Conservation (phyloP, 2,113 vertebrate species). For the Candoia aspera region DNA sequence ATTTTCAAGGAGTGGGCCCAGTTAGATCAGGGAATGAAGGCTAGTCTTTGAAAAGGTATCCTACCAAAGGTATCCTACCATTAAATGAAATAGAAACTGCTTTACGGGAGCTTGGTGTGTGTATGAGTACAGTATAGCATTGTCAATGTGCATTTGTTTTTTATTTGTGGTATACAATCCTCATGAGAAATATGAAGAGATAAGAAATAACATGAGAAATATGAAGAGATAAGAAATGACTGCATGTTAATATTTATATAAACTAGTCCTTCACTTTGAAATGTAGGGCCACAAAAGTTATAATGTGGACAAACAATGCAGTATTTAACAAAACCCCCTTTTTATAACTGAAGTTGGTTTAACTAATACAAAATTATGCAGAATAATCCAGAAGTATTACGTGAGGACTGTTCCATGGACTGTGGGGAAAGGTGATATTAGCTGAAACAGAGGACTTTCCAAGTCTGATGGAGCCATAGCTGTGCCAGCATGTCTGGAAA, state of each 20-base stretch:
- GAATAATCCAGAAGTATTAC: neutral
- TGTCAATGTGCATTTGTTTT: neutral
- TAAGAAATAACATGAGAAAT: neutral
- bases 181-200: neutral
- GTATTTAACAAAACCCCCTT: neutral
- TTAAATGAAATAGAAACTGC: neutral
- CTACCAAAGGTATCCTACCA: neutral
- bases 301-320: neutral
- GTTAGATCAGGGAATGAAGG: neutral
- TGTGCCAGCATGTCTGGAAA: neutral
- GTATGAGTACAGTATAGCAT: neutral
- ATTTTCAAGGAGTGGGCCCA: neutral
- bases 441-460: neutral
- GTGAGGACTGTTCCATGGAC: neutral
- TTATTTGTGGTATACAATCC: neutral
- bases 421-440: neutral
- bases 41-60: neutral
- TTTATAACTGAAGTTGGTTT: too few relatives aligned
- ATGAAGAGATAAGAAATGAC: neutral
- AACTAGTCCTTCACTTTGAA: neutral
- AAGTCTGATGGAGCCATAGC: neutral
- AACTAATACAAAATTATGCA: too few relatives aligned
- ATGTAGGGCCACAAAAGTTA: neutral
- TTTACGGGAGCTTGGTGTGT: neutral
- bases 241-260: neutral